phyloP scores from a whole-genome alignment of 2,797 vertebrate genomes.

The Lepidocolaptes lacrymiger region DNA sequence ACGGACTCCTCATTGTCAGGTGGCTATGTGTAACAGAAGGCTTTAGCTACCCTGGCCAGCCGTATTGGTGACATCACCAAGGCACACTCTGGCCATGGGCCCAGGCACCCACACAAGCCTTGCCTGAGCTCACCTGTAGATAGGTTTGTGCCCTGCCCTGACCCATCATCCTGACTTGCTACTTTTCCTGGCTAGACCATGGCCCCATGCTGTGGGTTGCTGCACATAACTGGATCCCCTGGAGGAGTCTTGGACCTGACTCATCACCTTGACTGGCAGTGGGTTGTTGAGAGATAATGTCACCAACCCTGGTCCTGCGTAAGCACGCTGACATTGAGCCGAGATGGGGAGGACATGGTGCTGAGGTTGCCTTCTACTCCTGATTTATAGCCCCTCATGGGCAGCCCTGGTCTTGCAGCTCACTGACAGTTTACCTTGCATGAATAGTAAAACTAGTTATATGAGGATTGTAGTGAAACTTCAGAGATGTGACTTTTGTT shows the following conservation, averaged over 20 bases:
- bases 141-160: not conserved
- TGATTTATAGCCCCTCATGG: not conserved
- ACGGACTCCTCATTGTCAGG: not conserved
- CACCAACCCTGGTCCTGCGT: not conserved
- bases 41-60: not conserved
- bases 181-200: not conserved
- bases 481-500: not conserved
- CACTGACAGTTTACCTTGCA: not conserved
- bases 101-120: not conserved
- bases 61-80: not conserved
- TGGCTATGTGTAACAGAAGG: rapidly evolving
- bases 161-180: not conserved
- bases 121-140: not conserved
- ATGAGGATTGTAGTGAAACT: not conserved
- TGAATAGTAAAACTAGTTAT: not conserved
- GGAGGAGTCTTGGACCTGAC: not conserved
- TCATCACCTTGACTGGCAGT: not conserved
- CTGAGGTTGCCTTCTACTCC: not conserved
- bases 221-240: rapidly evolving
- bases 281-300: not conserved
- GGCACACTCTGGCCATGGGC: not conserved
- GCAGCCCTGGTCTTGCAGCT: not conserved
- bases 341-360: not conserved
- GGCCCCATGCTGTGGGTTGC: not conserved
- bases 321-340: not conserved